phyloP scores from a whole-genome alignment of 2,888 invertebrate species.

The Bellardia bayeri region DNA sequence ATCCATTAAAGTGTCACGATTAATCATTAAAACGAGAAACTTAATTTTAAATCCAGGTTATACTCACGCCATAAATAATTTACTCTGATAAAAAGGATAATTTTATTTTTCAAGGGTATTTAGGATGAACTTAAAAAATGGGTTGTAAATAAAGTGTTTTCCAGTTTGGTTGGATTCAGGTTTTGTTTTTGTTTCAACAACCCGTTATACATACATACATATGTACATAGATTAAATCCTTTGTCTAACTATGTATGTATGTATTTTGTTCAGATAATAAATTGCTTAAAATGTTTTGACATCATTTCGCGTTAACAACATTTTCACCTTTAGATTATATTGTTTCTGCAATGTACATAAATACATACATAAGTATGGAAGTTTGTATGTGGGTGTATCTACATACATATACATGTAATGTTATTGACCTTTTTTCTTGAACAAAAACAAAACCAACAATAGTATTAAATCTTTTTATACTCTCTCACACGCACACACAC shows the following conservation, averaged over 20 bases:
- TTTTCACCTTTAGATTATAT: background rate
- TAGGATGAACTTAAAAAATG: background rate
- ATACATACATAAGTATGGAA: background rate
- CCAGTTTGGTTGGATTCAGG: background rate
- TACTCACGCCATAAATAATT: constrained; percentile 13
- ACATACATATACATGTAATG: background rate
- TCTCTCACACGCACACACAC: background rate
- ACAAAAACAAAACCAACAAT: background rate
- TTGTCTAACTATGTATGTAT: background rate
- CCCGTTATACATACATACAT: background rate
- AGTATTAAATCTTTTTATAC: background rate
- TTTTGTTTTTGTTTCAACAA: background rate
- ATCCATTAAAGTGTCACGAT: background rate
- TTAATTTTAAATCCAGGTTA: constrained; percentile 17
- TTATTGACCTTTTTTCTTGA: constrained; percentile 20
- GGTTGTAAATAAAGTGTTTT: background rate
- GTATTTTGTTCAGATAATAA: constrained; percentile 7
- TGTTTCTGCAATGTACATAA: background rate
- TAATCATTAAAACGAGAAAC: constrained; percentile 6
- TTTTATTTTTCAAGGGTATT: background rate
- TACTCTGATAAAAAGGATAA: background rate
- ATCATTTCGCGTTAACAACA: background rate
- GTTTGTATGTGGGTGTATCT: background rate
- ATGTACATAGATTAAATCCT: constrained; percentile 6
- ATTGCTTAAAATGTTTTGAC: constrained; percentile 9